These are phyloP conservation scores for Allacma fusca DNA, from an alignment of 2,888 invertebrate genomes.

Conservation along the genomic window DNA sequence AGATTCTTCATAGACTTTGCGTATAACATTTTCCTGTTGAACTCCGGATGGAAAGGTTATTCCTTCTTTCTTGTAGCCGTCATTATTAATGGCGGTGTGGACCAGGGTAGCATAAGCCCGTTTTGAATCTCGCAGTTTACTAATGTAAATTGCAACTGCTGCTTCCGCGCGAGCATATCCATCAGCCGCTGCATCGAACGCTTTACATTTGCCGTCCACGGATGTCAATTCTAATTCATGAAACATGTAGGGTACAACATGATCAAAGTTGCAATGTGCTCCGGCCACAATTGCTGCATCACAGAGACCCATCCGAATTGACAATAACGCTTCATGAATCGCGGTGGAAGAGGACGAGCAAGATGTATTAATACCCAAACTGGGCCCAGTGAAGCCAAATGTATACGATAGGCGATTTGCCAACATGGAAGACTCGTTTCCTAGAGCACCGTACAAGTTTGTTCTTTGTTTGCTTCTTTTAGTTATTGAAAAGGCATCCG, in stretches of 20 bases:
- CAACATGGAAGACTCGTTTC: neutral
- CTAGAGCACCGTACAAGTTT: neutral
- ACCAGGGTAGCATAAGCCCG: conserved; percentile 86
- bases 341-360: conserved; percentile 95
- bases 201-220: neutral
- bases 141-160: conserved; percentile 80
- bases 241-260: neutral
- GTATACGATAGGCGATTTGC: neutral
- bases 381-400: conserved; percentile 72
- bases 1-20: conserved; percentile 77
- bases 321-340: conserved; percentile 82
- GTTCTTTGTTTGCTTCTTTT: conserved; percentile 46
- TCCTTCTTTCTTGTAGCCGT: conserved; percentile 77
- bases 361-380: conserved; percentile 94
- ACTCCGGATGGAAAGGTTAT: conserved; percentile 59
- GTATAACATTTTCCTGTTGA: conserved; percentile 63
- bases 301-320: conserved; percentile 85
- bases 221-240: neutral
- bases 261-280: conserved; percentile 73
- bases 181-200: conserved; percentile 74
- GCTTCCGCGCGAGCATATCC: conserved; percentile 94
- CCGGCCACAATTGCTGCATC: conserved; percentile 96
- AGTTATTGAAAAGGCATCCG: neutral
- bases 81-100: conserved; percentile 88
- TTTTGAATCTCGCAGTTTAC: conserved; percentile 77